Conservation (phyloP, 2,113 vertebrate genomes). For the Meriones unguiculatus region DNA sequence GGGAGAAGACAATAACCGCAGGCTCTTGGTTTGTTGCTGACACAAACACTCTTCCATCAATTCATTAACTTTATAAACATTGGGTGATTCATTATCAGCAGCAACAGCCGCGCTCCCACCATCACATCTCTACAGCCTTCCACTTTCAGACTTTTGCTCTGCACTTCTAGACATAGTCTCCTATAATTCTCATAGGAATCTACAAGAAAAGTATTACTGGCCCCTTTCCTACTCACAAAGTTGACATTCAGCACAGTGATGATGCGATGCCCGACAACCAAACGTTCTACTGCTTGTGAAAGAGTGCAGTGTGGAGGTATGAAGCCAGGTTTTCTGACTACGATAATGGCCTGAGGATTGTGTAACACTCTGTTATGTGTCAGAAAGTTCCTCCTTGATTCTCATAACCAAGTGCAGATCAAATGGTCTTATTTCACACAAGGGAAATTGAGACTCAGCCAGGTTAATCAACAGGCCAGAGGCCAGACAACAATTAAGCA, state of each 20-base stretch:
- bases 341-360: background rate
- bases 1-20: background rate
- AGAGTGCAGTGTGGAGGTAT: background rate
- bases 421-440: constrained; percentile 24
- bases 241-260: background rate
- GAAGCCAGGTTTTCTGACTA: background rate
- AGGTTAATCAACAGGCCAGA: constrained; percentile 2
- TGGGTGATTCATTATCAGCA: background rate
- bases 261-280: background rate
- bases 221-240: constrained; percentile 7
- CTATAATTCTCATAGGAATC: background rate
- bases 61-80: background rate
- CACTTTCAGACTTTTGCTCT: background rate
- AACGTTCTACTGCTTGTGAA: background rate
- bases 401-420: constrained; percentile 3
- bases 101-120: background rate
- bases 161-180: background rate
- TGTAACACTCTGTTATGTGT: background rate
- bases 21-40: background rate
- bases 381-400: constrained; percentile 3
- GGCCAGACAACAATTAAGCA: background rate
- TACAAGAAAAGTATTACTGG: background rate
- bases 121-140: background rate
- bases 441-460: background rate
- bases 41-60: background rate